Conservation (phyloP, 2,888 invertebrate genomes). For the Fragum sueziense region DNA sequence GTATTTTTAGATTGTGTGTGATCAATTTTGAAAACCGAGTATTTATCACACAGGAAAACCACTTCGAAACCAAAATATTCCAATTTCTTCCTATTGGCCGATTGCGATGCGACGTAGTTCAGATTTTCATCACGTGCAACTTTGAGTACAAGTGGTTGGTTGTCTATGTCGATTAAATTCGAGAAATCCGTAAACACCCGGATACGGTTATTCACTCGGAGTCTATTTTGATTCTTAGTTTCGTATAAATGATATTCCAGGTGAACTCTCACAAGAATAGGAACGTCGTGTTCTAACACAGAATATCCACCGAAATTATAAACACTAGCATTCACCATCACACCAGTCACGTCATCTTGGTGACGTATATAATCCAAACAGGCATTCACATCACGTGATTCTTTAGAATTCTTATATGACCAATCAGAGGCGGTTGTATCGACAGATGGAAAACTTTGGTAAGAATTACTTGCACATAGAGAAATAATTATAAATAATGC, state of each 20-base stretch:
- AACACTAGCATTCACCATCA: constrained; percentile 67
- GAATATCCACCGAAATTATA: constrained; percentile 66
- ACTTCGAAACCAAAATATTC: constrained; percentile 27
- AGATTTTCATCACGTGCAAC: constrained; percentile 32
- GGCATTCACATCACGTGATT: constrained; percentile 64
- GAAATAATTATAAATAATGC: not conserved
- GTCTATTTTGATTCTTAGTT: constrained; percentile 9
- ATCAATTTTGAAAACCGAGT: constrained; percentile 28
- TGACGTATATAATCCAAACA: constrained; percentile 67
- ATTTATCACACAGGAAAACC: constrained; percentile 31
- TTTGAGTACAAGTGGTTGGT: constrained; percentile 49
- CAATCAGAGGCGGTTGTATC: constrained; percentile 35
- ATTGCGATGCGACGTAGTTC: constrained; percentile 45
- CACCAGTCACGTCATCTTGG: constrained; percentile 69
- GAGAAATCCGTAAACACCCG: constrained; percentile 52
- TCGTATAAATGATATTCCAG: constrained; percentile 64
- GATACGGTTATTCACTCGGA: constrained; percentile 25
- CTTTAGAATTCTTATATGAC: constrained; percentile 47
- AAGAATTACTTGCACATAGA: constrained; percentile 35
- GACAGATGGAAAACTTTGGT: constrained; percentile 42
- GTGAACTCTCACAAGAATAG: constrained; percentile 66
- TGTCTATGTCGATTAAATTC: constrained; percentile 53
- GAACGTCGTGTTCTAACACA: constrained; percentile 68
- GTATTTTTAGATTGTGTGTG: not conserved
- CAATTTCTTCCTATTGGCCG: constrained; percentile 10